phyloP scores from a whole-genome alignment of 1,140 invertebrate species.

The Tribolium castaneum region DNA sequence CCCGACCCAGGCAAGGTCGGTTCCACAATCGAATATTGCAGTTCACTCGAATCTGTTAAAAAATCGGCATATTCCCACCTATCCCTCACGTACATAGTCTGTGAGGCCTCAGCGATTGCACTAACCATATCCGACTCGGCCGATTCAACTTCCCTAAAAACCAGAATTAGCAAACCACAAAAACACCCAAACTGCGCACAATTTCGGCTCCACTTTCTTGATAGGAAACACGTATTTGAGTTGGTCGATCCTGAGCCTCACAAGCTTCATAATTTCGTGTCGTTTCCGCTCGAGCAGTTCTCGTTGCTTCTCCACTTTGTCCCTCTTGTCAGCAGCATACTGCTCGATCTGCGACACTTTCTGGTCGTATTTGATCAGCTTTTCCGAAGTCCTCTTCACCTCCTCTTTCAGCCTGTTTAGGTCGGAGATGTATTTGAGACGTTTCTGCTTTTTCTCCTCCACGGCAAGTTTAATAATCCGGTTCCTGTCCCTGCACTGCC shows the following conservation, averaged over 20 bases:
- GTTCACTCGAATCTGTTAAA: conserved; percentile 73
- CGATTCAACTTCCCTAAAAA: conserved; percentile 67
- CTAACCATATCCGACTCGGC: conserved; percentile 74
- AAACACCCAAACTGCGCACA: conserved; percentile 61
- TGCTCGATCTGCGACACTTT: conserved; percentile 72
- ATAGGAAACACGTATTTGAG: conserved; percentile 84
- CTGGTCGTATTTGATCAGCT: conserved; percentile 68
- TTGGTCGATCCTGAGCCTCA: conserved; percentile 73
- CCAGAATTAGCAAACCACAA: conserved; percentile 44
- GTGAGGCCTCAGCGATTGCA: conserved; percentile 80
- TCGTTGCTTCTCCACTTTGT: conserved; percentile 68
- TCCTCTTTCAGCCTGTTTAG: conserved; percentile 67
- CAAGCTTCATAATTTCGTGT: conserved; percentile 71
- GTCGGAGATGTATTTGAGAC: conserved; percentile 68
- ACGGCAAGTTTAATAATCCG: conserved; percentile 72
- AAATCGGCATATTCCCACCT: conserved; percentile 79
- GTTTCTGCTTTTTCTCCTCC: conserved; percentile 72
- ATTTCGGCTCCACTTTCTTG: conserved; percentile 68
- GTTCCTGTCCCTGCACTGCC: conserved; percentile 72
- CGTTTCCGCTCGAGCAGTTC: conserved; percentile 68
- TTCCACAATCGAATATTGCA: conserved; percentile 79
- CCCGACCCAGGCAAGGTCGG: conserved; percentile 81
- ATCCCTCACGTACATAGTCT: conserved; percentile 79
- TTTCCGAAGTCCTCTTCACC: conserved; percentile 65
- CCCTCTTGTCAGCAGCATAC: conserved; percentile 67